A percentile compares a stretch with the other conserved stretches of the same genome.
Evolutionary conservation across 1,140 invertebrate genomes (phyloP).

Genomic region (Dendroctonus ponderosae): DNA sequence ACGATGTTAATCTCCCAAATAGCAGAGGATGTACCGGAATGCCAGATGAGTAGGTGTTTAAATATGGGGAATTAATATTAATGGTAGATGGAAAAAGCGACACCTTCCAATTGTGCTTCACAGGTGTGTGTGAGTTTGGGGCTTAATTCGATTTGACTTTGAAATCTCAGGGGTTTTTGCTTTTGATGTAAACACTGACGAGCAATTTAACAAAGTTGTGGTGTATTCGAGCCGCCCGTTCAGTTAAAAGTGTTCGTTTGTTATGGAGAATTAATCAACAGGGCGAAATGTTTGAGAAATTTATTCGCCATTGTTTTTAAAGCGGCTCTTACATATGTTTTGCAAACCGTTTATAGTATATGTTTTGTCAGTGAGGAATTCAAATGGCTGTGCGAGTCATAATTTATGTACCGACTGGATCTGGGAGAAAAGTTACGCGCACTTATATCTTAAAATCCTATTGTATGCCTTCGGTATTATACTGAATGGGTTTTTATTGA

Average conservation of each 20-base stretch:
- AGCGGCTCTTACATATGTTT: constrained; percentile 19
- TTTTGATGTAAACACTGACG: constrained; percentile 1
- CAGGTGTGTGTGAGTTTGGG: constrained; percentile 16
- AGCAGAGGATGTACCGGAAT: constrained; percentile 4
- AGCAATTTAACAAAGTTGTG: background rate
- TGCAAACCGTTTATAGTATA: constrained; percentile 13
- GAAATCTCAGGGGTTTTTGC: background rate
- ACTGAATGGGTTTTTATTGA: too few relatives aligned
- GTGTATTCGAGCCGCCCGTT: background rate
- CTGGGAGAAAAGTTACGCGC: too few relatives aligned
- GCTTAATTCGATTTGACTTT: constrained; percentile 8
- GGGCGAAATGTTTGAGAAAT: constrained; percentile 15
- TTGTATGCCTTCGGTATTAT: too few relatives aligned
- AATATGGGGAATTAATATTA: constrained; percentile 24
- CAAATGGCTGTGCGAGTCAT: constrained; percentile 12
- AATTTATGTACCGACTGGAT: constrained; percentile 9
- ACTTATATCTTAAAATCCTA: too few relatives aligned
- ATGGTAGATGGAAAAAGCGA: constrained; percentile 16
- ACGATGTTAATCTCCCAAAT: constrained; percentile 10
- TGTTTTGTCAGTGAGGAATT: constrained; percentile 25
- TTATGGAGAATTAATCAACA: constrained; percentile 8
- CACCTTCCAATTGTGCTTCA: constrained; percentile 20
- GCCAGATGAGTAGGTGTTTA: constrained; percentile 15
- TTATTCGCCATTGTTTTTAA: constrained; percentile 29
- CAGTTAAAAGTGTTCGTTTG: background rate